Evolutionary conservation across 2,888 invertebrate species (phyloP), one percentile per base, ranked within the genome.

Genomic region (Conus canariensis): DNA sequence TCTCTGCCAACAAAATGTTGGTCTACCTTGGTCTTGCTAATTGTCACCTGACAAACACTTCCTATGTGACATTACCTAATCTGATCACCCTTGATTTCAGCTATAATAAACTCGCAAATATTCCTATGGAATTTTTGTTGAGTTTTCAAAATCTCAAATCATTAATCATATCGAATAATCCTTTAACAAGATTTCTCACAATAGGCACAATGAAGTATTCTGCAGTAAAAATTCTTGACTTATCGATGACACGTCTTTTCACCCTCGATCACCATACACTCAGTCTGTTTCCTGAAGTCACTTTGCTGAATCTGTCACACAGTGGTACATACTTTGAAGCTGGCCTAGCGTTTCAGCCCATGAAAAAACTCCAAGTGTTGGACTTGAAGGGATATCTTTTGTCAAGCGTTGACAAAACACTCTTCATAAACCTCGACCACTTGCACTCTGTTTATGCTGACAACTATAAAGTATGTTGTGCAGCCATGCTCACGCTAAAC

Each of bases 31-130:
- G 45, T 12, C n/a, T 88, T 7, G 59, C 19, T 16, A 9, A 25
- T 14, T 88, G 88, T 19, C 22, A 64, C n/a, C 25, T 88, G 10
- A 4, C 10, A 10, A 22, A 77, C 22, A 16, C 83, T 3, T 45
- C 16, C 30, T 45, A 30, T 16, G 16, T 30, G 10, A 14, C 14
- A 16, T 59, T 82, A 8, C 64, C 82, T 3, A 88, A 83, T 80
- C 45, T 82, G 22, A 30, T 25, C 22, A 82, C 19, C 45, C n/a
- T 88, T 14, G 88, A 88, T 16, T n/a, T 88, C 2, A 88, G 60
- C n/a, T 0, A 82, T 25, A 88, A 88, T 30, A 45, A 45, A 3
- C 8, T 88, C 0, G 58, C 22, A 16, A 7, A 45, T 45, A 45
- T 45, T 45, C 45, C 45, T 12, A 6, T 6, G 64, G 19, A 56